Evolutionary conservation across 2,797 vertebrate genomes (phyloP), one percentile per base, ranked within the genome.

Genomic region (Neosalanx taihuensis): DNA sequence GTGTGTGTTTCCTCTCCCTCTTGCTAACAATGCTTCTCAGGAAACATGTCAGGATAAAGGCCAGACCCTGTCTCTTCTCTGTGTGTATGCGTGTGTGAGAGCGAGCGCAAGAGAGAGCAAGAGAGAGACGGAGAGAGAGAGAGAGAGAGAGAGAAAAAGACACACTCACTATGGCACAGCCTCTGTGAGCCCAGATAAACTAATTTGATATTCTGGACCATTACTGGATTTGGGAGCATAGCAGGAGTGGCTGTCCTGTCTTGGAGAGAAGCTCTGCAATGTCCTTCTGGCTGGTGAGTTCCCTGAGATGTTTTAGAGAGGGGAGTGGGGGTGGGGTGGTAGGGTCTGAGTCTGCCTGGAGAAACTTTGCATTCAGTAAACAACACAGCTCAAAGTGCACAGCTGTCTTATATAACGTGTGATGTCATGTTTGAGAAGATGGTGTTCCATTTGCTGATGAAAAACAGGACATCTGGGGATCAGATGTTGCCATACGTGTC

Each of bases 1-100:
- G 64, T 72, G 80, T 76, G 76, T 74, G 76, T 82, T 88, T 92
- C 90, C 91, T 91, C 86, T 88, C 77, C 81, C 72, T 72, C 83
- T 74, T 69, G 73, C 80, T 87, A 91, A 93, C 92, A 93, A 92
- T 93, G 86, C 81, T 83, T 81, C 80, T 85, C 91, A 93, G 92
- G 92, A 93, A 93, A 92, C 89, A 72, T 88, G 90, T 90, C 87
- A 89, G 91, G 90, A 92, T 91, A 90, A 89, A 90, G 85, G 82
- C 84, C 85, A 86, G 91, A 88, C 90, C 90, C 80, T 84, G 70
- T 75, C 75, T 75, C 72, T 76, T 79, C 85, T 82, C 75, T 85
- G 74, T 72, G 69, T 83, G 78, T 79, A 79, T 79, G 76, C 78
- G 74, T 80, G 58, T 82, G 76, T 85, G 75, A 72, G 69, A 82